Base-by-base conservation (phyloP, 2,113 vertebrate genomes). In the Ictidomys tridecemlineatus region DNA sequence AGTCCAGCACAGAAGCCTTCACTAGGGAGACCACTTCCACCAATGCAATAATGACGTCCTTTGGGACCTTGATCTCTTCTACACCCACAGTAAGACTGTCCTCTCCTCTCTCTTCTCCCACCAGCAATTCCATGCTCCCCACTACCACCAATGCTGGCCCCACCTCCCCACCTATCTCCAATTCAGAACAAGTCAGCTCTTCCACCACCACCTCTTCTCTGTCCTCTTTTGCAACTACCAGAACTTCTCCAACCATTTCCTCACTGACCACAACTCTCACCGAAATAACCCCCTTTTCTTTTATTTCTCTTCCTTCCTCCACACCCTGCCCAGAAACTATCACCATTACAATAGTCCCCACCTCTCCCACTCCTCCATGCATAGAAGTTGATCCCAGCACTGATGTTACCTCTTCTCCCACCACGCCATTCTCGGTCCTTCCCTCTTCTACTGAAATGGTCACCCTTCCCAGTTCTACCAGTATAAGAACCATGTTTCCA, bases 71-170 rank as follows among this genome's bases (percentile, higher is more conserved):
- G 51, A 45, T 97, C 56, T 84, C 84, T 14, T 93, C 85, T 10
- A 37, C 32, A 51, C n/a, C 84, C 0, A 16, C 18, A 2, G 2
- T 28, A 2, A 30, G 12, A n/a, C n/a, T 34, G 20, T 89, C 69
- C 0, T 14, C 82, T 76, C 30, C 51, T 14, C 3, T 16, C 0
- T 48, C 89, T 26, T 30, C 63, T 1, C 1, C 2, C 30, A 69
- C 12, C 4, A 24, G 8, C 4, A 17, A 0, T 24, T 53, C 53
- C 4, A 0, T 1, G 8, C 10, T 51, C 2, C 5, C 11, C 0
- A 48, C 1, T 0, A 56, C 51, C 24, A 37, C 24, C 42, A 39
- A 0, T 1, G 26, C 70, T 37, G 3, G 8, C 16, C 28, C 67
- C 58, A n/a, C 42, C 7, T 37, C 39, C 30, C 30, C 53, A 30